phyloP scores from a whole-genome alignment of 2,797 vertebrate genomes.

The Diplodus puntazzo region DNA sequence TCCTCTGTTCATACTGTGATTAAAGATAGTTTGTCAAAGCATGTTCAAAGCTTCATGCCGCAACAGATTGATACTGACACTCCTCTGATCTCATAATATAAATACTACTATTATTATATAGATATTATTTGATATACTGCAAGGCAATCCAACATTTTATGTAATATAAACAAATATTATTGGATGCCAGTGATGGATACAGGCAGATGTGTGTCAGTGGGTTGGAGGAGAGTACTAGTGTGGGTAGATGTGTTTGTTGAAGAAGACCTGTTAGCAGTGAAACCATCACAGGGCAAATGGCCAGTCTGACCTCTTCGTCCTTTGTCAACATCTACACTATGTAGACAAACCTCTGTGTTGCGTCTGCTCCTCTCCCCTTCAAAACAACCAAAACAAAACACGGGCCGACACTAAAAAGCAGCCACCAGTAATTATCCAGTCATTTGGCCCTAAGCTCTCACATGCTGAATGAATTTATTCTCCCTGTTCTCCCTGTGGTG shows the following conservation, averaged over 20 bases:
- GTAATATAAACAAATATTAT: not conserved
- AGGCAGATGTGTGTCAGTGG: not conserved
- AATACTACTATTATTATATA: not conserved
- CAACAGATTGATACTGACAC: not conserved
- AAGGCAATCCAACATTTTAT: not conserved
- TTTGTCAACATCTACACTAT: slow-evolving; percentile 31
- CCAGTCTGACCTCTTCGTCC: slow-evolving; percentile 28
- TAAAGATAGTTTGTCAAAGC: not conserved
- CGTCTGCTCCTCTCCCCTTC: slow-evolving; percentile 58
- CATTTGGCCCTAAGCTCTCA: slow-evolving; percentile 77
- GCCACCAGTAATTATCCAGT: slow-evolving; percentile 76
- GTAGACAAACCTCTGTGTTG: slow-evolving; percentile 46
- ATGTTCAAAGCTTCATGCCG: not conserved
- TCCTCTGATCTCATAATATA: not conserved
- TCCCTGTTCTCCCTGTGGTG: slow-evolving; percentile 70
- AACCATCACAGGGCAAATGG: not conserved
- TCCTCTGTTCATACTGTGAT: not conserved
- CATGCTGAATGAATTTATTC: slow-evolving; percentile 80
- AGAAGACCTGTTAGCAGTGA: slow-evolving; percentile 16
- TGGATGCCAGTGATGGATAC: not conserved
- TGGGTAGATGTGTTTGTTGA: not conserved
- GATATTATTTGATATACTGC: not conserved
- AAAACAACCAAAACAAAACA: slow-evolving; percentile 78
- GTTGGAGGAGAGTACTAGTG: not conserved
- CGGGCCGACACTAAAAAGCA: slow-evolving; percentile 69